Evolutionary conservation across 2,888 invertebrate species (phyloP), one percentile per base, ranked within the genome.

Genomic region (Diploptera punctata): DNA sequence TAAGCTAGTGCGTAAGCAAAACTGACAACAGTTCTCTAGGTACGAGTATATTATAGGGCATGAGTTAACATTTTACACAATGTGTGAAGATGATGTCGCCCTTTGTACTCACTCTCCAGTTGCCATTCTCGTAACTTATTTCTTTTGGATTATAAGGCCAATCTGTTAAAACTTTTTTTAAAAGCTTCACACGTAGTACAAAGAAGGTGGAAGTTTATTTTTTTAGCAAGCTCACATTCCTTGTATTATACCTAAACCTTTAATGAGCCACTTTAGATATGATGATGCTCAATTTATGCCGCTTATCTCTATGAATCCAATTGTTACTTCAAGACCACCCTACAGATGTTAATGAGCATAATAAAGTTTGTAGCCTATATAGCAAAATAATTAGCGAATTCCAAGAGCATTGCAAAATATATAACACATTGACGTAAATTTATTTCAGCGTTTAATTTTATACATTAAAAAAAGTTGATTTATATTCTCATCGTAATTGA

Each of bases 11-110:
- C 19, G 19, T 49, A 19, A 9, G 19, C 49, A 21, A 49, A 49
- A 67, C 31, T 67, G 33, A 33, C 68, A 57, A 16, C 54, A 33
- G 29, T 18, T 33, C 19, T 31, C 21, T 2, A 47, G 31, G 31
- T n/a, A n/a, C n/a, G n/a, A n/a, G 54, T 62, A 73, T 73, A 73
- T 73, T 70, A 73, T 70, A 43, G 31, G 65, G 57, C n/a, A 73
- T 73, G 73, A 73, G 70, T 70, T 65, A 70, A 73, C 73, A 73
- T 29, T 65, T 67, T 73, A 4, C 26, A 54, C 21, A 9, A 54
- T 54, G 54, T 24, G 54, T 26, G 54, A 24, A 26, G 26, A 24
- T 54, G 54, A 16, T 1, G 24, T 26, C 5, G 33, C 33, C 33
- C 33, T 33, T 33, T 33, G 33, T 33, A 7, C 5, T 5, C 10